Conservation (phyloP, 1,140 invertebrate species). For the Pomacea maculata region DNA sequence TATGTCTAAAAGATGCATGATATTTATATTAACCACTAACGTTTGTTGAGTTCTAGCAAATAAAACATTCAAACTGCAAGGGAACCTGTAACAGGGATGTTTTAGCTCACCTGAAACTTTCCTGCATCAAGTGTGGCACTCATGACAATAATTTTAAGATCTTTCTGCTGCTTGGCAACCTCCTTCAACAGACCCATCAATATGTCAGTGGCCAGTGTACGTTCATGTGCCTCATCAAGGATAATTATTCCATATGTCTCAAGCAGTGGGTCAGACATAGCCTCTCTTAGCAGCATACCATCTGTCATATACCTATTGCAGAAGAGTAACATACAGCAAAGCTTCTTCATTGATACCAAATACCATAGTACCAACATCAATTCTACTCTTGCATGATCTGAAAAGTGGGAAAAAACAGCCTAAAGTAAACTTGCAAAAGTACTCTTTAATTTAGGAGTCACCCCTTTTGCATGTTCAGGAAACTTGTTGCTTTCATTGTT, state of each 20-base stretch:
- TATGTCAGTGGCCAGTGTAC: conserved; percentile 98
- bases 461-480: no score
- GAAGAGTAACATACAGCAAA: neutral
- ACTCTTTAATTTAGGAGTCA: no score
- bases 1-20: no score
- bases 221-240: conserved; percentile 98
- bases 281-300: conserved; percentile 99
- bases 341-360: no score
- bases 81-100: neutral
- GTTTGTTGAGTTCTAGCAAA: neutral
- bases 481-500: neutral
- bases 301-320: conserved; percentile 92
- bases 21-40: no score
- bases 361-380: no score
- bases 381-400: no score
- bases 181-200: conserved; percentile 98
- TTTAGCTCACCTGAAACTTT: conserved; percentile 84
- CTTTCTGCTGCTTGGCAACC: conserved; percentile 90
- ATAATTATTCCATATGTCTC: conserved; percentile 94
- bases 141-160: conserved; percentile 99
- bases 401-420: no score
- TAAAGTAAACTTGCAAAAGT: no score
- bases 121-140: conserved; percentile 99
- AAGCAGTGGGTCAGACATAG: conserved; percentile 98
- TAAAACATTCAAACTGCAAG: neutral